Base-by-base conservation (phyloP, 2,797 vertebrate species). In the Macropodus opercularis region DNA sequence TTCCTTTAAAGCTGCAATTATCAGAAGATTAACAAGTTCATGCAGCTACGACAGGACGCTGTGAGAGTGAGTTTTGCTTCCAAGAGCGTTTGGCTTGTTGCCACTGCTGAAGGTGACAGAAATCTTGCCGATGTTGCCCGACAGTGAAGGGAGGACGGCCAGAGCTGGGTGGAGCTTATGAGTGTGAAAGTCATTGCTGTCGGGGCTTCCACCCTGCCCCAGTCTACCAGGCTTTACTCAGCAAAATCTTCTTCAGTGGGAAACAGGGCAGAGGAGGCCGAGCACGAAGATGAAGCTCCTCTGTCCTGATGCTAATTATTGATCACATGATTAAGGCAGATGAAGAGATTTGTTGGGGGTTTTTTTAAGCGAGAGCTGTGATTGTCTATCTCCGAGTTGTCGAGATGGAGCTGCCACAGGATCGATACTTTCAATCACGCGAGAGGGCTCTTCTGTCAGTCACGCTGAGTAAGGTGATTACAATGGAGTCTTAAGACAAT, bases 291-390 rank as follows among this genome's bases (percentile, higher is more conserved):
- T 92, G 90, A 91, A 92, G 91, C 92, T 91, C 69, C 85, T 75
- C 89, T 87, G 90, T 91, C 91, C 91, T 89, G 87, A 94, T 87
- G 90, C 92, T 94, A 95, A 95, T 95, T 95, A 98, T 96, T 80
- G 95, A 98, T 95, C 93, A 93, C 92, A 93, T 96, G 94, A 97
- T 98, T 96, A 96, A 94, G 91, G 92, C 91, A 96, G 94, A 97
- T 96, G 94, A 96, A 96, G 93, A 95, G 93, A 90, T 59, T 70
- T 77, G 51, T 69, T 76, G n/a, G n/a, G n/a, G n/a, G n/a, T 77
- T 56, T 43, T n/a, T n/a, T n/a, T n/a, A 94, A 94, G 91, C 75
- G 81, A 93, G 91, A 89, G 92, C 89, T 95, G 92, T 94, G 94
- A 95, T 94, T 96, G 93, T 94, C 90, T 93, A 91, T 95, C 92